Percentiles rank a stretch among this genome's conserved stretches.
These are phyloP conservation scores for Chrysina gloriosa DNA, from an alignment of 2,888 invertebrate genomes.

Conservation along the genomic window DNA sequence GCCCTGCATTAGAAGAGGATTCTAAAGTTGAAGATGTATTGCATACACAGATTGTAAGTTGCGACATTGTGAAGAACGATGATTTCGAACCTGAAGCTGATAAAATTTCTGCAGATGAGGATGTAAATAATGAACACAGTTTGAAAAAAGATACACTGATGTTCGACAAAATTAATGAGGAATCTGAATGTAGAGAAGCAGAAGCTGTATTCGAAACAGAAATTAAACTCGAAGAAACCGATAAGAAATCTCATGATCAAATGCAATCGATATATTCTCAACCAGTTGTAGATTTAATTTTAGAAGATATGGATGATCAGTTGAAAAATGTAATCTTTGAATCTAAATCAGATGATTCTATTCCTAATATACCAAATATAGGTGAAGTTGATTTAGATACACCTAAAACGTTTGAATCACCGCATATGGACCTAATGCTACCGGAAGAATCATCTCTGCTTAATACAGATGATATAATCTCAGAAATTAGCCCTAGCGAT, in stretches of 20 bases:
- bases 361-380: constrained; percentile 21
- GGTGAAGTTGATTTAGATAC: constrained; percentile 16
- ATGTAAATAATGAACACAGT: background rate
- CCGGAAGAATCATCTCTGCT: constrained; percentile 16
- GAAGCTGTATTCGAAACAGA: constrained; percentile 6
- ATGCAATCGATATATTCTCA: constrained; percentile 18
- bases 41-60: background rate
- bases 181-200: constrained; percentile 1
- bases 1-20: constrained; percentile 20
- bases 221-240: constrained; percentile 27
- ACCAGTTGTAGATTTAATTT: constrained; percentile 26
- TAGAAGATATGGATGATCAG: constrained; percentile 30
- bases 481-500: constrained; percentile 14
- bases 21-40: background rate
- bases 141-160: background rate
- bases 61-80: background rate
- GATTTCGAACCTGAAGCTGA: background rate
- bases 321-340: constrained; percentile 31
- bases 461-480: constrained; percentile 29
- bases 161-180: background rate
- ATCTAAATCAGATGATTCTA: constrained; percentile 20
- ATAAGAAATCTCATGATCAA: constrained; percentile 9
- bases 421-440: constrained; percentile 17
- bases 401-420: constrained; percentile 29
- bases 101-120: background rate